These are phyloP conservation scores for Xiphias gladius DNA, from an alignment of 2,113 vertebrate genomes.

Conservation along the genomic window DNA sequence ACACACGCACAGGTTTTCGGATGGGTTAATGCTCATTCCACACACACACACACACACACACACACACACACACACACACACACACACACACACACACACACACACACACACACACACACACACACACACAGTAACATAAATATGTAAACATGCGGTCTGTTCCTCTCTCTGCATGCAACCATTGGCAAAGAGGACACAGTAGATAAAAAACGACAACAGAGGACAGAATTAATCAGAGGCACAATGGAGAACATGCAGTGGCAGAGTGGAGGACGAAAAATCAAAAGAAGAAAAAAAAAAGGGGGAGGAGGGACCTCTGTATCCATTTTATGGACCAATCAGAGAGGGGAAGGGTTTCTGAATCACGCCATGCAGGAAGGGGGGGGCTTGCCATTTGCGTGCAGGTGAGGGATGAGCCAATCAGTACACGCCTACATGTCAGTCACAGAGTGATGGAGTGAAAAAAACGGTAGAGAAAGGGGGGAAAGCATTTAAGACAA, in stretches of 20 bases:
- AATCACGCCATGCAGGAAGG: constrained; percentile 84
- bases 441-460: constrained; percentile 96
- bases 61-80: constrained; percentile 26
- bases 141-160: constrained; percentile 69
- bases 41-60: constrained; percentile 25
- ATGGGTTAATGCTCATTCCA: constrained; percentile 74
- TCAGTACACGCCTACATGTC: constrained; percentile 91
- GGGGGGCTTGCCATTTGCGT: constrained; percentile 87
- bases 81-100: constrained; percentile 31
- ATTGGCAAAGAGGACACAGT: constrained; percentile 69
- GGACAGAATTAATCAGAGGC: constrained; percentile 73
- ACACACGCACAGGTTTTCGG: constrained; percentile 73
- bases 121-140: constrained; percentile 39
- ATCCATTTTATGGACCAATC: constrained; percentile 68
- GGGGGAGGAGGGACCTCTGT: constrained; percentile 59
- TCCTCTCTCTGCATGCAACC: constrained; percentile 76
- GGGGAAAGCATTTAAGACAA: constrained; percentile 52
- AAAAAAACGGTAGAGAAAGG: constrained; percentile 63
- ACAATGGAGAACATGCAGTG: constrained; percentile 75
- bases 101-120: constrained; percentile 22
- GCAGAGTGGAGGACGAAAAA: constrained; percentile 64
- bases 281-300: constrained; percentile 30
- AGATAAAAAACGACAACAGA: constrained; percentile 48
- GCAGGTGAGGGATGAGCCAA: constrained; percentile 88
- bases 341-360: constrained; percentile 70